Base-by-base conservation (phyloP, 2,113 vertebrate genomes). In the Scomber scombrus region DNA sequence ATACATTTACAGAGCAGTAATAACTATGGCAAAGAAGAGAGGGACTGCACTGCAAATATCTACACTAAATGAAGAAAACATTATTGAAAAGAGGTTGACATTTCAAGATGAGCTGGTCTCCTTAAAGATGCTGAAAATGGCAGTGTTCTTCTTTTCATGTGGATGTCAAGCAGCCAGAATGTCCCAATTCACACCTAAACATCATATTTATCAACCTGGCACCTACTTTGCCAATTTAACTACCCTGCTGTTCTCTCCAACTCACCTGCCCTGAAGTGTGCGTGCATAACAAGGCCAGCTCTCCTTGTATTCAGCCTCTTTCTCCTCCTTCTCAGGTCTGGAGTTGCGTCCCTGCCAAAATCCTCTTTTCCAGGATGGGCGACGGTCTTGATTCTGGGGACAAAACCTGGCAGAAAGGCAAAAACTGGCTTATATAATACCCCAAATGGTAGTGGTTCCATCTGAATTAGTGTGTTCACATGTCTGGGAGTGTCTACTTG, bases 321-420 rank as follows among this genome's bases (percentile, higher is more conserved):
- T 98, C 80, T 96, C 93, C 91, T 97, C 96, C 84, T 99, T 98
- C 56, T 98, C 97, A 34, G 94, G 95, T 60, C 95, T 94, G 60
- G 94, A 92, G 15, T 96, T 66, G 0, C 87, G 95, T 2, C 97
- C 97, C 64, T 97, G 97, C 96, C 96, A 96, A 91, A 99, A 99
- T 18, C 95, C 88, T 49, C 89, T 97, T 89, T 96, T 98, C 93
- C 94, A 95, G 1, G 92, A 91, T 0, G 94, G 93, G 13, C 95
- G 94, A 0, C 93, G 90, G 77, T 97, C 96, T 34, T 87, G 91
- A 71, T 85, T 95, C 62, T 97, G 94, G 0, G 97, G 96, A 43
- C 52, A 81, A 72, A 98, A 98, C 57, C 98, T 97, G 68, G 1
- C 7, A 64, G 13, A 72, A 12, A 79, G 18, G 63, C 14, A 56